Base-by-base conservation (phyloP, 2,888 invertebrate species). In the Chrysolina americana region DNA sequence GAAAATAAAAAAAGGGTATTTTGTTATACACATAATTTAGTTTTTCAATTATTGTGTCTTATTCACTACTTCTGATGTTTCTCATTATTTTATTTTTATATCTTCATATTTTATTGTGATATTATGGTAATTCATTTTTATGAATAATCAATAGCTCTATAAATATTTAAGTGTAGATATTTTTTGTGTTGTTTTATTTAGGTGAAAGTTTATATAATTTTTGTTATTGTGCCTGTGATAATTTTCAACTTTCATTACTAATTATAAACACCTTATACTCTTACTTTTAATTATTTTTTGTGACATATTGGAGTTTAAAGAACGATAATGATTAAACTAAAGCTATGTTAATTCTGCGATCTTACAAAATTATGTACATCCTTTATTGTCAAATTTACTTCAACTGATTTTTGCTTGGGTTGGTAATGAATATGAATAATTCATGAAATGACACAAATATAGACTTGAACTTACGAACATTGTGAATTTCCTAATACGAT, bases 231-330 rank as follows among this genome's bases (percentile, higher is more conserved):
- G 44, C 41, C 65, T 65, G 44, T 65, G 41, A 65, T 65, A 65
- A 65, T 44, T 41, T 65, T 65, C n/a, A 44, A 65, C 44, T 65
- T 63, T 63, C 63, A 36, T 63, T 63, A 63, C 13, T 63, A 63
- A 63, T 63, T n/a, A n/a, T 63, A 63, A 63, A 63, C 63, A 62
- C 62, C 17, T 64, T 64, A 64, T 41, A 41, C 65, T 44, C 65
- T 44, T 65, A 65, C 41, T 65, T 44, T 65, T 41, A 65, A 65
- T 63, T 63, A 63, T 63, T 63, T 63, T 36, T 63, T 63, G 63
- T 63, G 63, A 63, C 63, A 63, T 63, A 63, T 63, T 63, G 63
- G 41, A 63, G 63, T 63, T 63, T 63, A 63, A 63, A 63, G 63
- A 41, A 63, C 63, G 17, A 15, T 63, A 63, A 63, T 63, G 63